Base-by-base conservation (phyloP, 2,113 vertebrate genomes). In the Myotis lucifugus region DNA sequence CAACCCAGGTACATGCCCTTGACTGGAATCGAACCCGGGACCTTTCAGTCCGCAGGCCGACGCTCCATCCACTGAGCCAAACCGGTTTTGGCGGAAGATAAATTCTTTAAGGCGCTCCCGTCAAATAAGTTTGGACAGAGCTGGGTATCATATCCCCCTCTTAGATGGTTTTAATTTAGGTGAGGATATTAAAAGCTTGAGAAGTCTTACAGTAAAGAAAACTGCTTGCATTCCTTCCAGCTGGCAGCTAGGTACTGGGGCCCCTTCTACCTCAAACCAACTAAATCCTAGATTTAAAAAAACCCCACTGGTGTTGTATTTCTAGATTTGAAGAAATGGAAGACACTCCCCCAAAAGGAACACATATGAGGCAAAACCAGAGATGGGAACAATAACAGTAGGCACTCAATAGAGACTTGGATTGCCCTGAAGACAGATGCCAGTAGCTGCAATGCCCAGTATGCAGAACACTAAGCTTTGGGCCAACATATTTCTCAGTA, bases 91-190 rank as follows among this genome's bases (percentile, higher is more conserved):
- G 37, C 37, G 34, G 23, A 92, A 91, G 69, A 54, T 48, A 86
- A 88, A 27, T 84, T 96, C 66, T 95, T 3, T 92, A 76, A 29
- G 40, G 69, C 21, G 14, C 54, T 87, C 34, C 64, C 34, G 48
- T 64, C 70, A 92, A 40, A 48, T 87, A 56, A 86, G 50, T 86
- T 89, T 89, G 61, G 15, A 32, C 50, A 93, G 66, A 81, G 67
- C 27, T 56, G 8, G 32, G 37, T 72, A 72, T 88, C 48, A 2
- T 82, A 77, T 86, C 37, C 78, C 34, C 18, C 29, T 93, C 52
- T 92, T 89, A 66, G 14, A 46, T 88, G 32, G 48, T 81, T 95
- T 92, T 84, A 92, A 87, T 95, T 90, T 87, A 90, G 95, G 34
- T 27, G 67, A 79, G 81, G 76, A 56, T 95, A 50, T 92, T 97